Conservation (phyloP, 2,797 vertebrate genomes). For the Acanthis flammea region DNA sequence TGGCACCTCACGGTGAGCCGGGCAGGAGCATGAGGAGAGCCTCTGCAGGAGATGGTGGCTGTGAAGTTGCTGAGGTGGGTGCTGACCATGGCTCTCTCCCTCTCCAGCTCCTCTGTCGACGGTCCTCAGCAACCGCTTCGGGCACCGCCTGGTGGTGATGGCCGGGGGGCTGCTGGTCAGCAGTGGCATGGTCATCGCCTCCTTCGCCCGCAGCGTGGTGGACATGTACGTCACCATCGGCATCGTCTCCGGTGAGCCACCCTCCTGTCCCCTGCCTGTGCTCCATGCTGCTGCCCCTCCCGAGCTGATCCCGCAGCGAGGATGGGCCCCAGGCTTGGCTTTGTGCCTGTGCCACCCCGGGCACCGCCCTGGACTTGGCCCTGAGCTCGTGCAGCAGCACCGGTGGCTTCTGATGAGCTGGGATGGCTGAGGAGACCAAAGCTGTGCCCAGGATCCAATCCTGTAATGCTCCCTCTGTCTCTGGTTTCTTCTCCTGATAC, state of each 20-base stretch:
- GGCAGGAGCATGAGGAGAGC: not conserved
- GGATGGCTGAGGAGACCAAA: not conserved
- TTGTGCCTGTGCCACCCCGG: not conserved
- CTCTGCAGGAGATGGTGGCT: not conserved
- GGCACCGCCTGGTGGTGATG: constrained; percentile 87
- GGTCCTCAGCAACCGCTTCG: constrained; percentile 85
- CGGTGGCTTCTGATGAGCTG: not conserved
- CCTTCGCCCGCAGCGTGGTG: constrained; percentile 81
- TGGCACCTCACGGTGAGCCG: fast-evolving
- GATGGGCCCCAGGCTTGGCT: not conserved
- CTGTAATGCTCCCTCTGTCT: not conserved
- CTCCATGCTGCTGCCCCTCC: not conserved
- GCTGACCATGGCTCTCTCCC: not conserved
- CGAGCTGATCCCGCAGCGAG: not conserved
- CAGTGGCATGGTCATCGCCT: constrained; percentile 82
- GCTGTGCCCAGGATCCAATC: not conserved
- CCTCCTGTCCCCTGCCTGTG: not conserved
- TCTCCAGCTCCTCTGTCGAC: constrained; percentile 87
- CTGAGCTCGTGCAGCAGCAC: not conserved
- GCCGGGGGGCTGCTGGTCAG: constrained; percentile 86
- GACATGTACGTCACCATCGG: constrained; percentile 91
- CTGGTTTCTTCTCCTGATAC: not conserved
- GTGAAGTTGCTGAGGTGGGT: not conserved
- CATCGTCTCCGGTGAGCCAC: constrained; percentile 82
- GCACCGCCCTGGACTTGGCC: not conserved